These are phyloP conservation scores for Chloromyia formosa DNA, from an alignment of 2,888 invertebrate species.

Conservation along the genomic window DNA sequence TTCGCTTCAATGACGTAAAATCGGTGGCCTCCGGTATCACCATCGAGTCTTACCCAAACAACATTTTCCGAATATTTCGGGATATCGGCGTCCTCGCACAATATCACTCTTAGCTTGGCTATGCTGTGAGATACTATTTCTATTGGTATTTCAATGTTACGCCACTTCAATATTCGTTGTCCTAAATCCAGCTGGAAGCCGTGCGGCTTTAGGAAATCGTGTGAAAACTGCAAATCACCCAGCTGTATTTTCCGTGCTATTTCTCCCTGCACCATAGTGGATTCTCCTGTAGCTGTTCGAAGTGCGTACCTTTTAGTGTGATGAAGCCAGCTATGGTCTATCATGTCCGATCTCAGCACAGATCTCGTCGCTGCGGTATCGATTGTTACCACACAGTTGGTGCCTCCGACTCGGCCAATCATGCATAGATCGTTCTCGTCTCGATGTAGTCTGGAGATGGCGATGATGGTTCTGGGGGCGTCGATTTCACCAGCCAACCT, in stretches of 20 bases:
- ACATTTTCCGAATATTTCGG: too few species aligned
- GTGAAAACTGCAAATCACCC: neutral
- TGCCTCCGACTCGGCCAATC: neutral
- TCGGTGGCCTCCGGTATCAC: too few species aligned
- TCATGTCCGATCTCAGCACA: neutral
- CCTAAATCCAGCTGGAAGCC: neutral
- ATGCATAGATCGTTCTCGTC: neutral
- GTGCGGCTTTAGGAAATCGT: constrained; percentile 7
- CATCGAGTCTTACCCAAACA: too few species aligned
- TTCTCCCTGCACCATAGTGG: neutral
- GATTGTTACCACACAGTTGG: neutral
- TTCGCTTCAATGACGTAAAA: neutral
- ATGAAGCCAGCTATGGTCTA: neutral
- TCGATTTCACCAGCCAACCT: neutral
- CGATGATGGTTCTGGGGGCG: too few species aligned
- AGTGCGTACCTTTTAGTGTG: neutral
- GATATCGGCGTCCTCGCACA: neutral
- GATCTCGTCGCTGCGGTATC: neutral
- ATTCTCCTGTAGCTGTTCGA: neutral
- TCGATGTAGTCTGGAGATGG: too few species aligned
- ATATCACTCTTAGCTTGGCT: constrained; percentile 14
- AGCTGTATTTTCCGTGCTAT: neutral
- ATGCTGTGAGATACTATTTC: constrained; percentile 2
- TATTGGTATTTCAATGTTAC: constrained; percentile 5
- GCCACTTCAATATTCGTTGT: constrained; percentile 11